phyloP scores from a whole-genome alignment of 1,140 invertebrate species.

The Zelostemma sp. region DNA sequence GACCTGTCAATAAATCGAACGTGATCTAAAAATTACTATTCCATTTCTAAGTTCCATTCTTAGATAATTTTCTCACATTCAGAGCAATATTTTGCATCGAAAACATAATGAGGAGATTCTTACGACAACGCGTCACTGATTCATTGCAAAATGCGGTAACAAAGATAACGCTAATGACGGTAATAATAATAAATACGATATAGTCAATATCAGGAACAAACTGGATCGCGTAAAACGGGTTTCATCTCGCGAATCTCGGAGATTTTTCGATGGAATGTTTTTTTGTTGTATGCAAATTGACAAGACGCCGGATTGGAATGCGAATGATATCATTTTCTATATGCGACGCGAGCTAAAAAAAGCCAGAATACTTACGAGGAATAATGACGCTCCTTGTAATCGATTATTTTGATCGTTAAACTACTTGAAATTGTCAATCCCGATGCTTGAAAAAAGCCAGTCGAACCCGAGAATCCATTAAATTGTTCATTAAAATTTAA shows the following conservation, averaged over 20 bases:
- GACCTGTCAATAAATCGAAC: constrained; percentile 26
- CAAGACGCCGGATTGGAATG: background rate
- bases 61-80: background rate
- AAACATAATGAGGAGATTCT: background rate
- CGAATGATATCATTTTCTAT: constrained; percentile 10
- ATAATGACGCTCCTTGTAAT: background rate
- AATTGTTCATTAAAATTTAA: background rate
- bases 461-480: no score
- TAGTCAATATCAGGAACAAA: constrained; percentile 13
- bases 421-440: background rate
- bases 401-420: background rate
- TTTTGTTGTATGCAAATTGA: constrained; percentile 37
- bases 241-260: constrained; percentile 29
- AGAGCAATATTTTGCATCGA: background rate
- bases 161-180: constrained; percentile 19
- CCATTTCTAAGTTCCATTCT: no score
- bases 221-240: constrained; percentile 27
- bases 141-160: background rate
- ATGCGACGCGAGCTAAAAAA: background rate
- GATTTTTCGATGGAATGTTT: constrained; percentile 11
- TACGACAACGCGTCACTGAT: background rate
- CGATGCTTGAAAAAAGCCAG: no score
- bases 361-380: background rate
- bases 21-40: background rate
- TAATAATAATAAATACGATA: constrained; percentile 26